Percentiles rank a stretch among this genome's conserved stretches.
Conservation (phyloP, 2,113 vertebrate species). For the Reinhardtius hippoglossoides region DNA sequence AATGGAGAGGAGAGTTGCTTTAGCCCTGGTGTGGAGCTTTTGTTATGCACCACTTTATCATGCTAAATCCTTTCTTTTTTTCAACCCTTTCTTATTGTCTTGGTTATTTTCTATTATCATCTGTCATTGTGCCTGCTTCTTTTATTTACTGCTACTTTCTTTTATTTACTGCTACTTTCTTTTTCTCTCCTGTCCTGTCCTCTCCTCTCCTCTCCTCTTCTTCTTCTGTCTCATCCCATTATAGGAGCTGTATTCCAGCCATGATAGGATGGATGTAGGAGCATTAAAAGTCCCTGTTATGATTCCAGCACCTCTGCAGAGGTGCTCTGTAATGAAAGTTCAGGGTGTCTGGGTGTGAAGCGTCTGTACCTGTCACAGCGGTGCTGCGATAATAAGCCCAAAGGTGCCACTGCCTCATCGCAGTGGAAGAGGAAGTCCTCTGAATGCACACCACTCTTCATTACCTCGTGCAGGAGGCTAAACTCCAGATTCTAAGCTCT, state of each 20-base stretch:
- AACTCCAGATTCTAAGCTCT: constrained; percentile 64
- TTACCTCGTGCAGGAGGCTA: constrained; percentile 76
- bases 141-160: constrained; percentile 33
- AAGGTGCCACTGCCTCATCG: constrained; percentile 68
- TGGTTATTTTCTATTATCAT: constrained; percentile 46
- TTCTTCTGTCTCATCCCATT: constrained; percentile 34
- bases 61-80: constrained; percentile 61
- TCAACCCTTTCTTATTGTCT: constrained; percentile 34
- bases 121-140: constrained; percentile 27
- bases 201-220: neutral
- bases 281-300: constrained; percentile 74
- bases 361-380: constrained; percentile 67
- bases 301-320: constrained; percentile 60
- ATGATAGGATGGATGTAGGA: constrained; percentile 54
- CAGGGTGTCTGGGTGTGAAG: constrained; percentile 62
- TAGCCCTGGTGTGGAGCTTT: constrained; percentile 70
- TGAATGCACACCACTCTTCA: constrained; percentile 69
- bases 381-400: constrained; percentile 71
- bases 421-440: constrained; percentile 53
- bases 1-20: constrained; percentile 63
- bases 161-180: neutral
- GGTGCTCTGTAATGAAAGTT: constrained; percentile 71
- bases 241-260: constrained; percentile 33
- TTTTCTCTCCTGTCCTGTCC: neutral
- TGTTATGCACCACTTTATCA: constrained; percentile 75